phyloP scores from a whole-genome alignment of 2,113 vertebrate species.

The Poecile atricapillus region DNA sequence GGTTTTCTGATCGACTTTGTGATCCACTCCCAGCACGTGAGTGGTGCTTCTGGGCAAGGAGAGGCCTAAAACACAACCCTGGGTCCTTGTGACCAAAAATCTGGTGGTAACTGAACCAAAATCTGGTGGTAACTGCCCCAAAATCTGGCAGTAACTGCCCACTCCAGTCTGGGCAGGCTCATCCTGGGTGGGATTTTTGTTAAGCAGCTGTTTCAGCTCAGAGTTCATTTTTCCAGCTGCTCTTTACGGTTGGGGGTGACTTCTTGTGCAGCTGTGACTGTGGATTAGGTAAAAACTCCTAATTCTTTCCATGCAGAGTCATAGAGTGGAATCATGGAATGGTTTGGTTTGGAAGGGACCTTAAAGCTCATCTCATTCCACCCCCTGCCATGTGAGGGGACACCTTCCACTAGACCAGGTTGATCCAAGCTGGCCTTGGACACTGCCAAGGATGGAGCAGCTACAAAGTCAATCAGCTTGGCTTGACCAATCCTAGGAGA shows the following conservation, averaged over 20 bases:
- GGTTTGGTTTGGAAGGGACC: background rate
- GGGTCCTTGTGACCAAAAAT: background rate
- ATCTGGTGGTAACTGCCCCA: background rate
- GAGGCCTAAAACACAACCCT: background rate
- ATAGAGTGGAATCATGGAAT: background rate
- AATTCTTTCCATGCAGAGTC: background rate
- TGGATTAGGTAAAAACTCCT: background rate
- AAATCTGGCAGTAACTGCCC: background rate
- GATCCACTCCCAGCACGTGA: conserved; percentile 55
- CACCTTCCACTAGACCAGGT: background rate
- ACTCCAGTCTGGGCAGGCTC: background rate
- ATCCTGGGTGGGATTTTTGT: background rate
- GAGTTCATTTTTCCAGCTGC: background rate
- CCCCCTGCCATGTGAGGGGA: background rate
- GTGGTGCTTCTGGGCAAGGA: background rate
- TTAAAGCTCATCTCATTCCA: background rate
- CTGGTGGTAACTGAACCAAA: background rate
- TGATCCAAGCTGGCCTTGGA: background rate
- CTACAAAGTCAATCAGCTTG: background rate
- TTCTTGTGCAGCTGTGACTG: background rate
- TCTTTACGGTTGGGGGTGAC: background rate
- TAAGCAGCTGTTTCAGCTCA: no score
- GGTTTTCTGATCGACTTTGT: conserved; percentile 58
- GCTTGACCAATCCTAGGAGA: background rate
- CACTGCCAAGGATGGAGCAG: background rate